These are phyloP conservation scores for Triplophysa siluroides DNA, from an alignment of 2,113 vertebrate genomes.

Conservation along the genomic window DNA sequence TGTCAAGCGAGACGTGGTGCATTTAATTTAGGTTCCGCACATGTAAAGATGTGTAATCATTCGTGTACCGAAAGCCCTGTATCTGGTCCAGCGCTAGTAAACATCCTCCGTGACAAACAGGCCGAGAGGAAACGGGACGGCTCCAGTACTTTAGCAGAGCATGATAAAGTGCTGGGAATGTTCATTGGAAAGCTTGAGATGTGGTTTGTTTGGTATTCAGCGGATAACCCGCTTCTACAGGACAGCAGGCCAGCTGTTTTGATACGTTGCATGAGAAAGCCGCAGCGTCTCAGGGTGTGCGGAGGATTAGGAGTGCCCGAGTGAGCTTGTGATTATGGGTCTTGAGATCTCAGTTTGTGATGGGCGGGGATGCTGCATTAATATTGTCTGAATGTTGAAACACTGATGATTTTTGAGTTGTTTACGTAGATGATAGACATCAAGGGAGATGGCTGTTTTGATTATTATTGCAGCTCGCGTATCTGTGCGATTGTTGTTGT, in stretches of 20 bases:
- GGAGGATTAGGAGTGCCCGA: constrained; percentile 14
- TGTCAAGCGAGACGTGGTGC: too few species aligned
- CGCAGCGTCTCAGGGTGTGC: neutral
- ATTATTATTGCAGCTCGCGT: constrained; percentile 10
- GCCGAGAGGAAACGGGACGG: neutral
- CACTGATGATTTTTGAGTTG: constrained; percentile 22
- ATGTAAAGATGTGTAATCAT: too few species aligned
- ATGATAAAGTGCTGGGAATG: neutral
- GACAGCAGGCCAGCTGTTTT: neutral
- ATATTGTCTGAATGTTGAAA: constrained; percentile 27
- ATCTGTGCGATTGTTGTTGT: constrained; percentile 20
- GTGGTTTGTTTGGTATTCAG: constrained; percentile 6
- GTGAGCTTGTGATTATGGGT: constrained; percentile 18
- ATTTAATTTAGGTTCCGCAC: too few species aligned
- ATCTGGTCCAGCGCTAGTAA: neutral
- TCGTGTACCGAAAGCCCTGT: too few species aligned
- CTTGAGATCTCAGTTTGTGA: constrained; percentile 31
- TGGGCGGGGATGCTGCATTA: constrained; percentile 19
- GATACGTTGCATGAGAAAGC: neutral
- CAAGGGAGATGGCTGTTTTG: constrained; percentile 31
- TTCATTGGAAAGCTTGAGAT: neutral
- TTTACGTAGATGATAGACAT: constrained; percentile 15
- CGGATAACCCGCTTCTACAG: neutral
- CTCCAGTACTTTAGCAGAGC: neutral
- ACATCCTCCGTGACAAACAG: constrained; percentile 5